A percentile compares a stretch with the other conserved stretches of the same genome.
These are phyloP conservation scores for Virgularia gustaviana DNA, from an alignment of 92 coral and sea anemone species.

Conservation along the genomic window DNA sequence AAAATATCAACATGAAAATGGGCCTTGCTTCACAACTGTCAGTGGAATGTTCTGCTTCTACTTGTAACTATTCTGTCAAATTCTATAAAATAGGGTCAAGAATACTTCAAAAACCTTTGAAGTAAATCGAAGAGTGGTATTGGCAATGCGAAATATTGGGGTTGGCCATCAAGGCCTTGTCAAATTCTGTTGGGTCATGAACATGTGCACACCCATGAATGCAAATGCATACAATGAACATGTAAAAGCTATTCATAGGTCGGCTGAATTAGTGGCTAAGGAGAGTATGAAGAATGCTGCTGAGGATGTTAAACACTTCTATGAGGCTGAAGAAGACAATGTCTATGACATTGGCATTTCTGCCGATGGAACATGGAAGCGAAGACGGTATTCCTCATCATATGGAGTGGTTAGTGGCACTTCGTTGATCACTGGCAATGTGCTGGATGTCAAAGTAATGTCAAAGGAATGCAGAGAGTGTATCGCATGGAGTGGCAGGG, in stretches of 20 bases:
- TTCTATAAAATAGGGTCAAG: constrained; percentile 32
- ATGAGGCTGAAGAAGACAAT: constrained; percentile 43
- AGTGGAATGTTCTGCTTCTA: constrained; percentile 5
- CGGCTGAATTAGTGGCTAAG: constrained; percentile 43
- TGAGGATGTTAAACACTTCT: constrained; percentile 35
- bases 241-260: constrained; percentile 38
- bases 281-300: constrained; percentile 43
- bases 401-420: constrained; percentile 49
- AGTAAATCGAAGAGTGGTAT: constrained; percentile 48
- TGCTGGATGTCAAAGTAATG: constrained; percentile 41
- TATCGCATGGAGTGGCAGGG: constrained; percentile 41
- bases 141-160: constrained; percentile 46
- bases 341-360: constrained; percentile 41
- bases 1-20: constrained; percentile 34
- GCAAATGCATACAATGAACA: constrained; percentile 45
- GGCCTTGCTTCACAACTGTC: constrained; percentile 49
- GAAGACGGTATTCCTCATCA: constrained; percentile 45
- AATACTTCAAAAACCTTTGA: constrained; percentile 42
- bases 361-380: constrained; percentile 50
- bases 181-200: constrained; percentile 46
- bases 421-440: constrained; percentile 50
- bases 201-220: constrained; percentile 51
- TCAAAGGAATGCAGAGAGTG: constrained; percentile 40
- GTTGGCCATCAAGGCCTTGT: constrained; percentile 55
- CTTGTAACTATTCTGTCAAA: constrained; percentile 29